These are phyloP conservation scores for Corbicula japonica DNA, from an alignment of 2,888 invertebrate genomes.

Conservation along the genomic window DNA sequence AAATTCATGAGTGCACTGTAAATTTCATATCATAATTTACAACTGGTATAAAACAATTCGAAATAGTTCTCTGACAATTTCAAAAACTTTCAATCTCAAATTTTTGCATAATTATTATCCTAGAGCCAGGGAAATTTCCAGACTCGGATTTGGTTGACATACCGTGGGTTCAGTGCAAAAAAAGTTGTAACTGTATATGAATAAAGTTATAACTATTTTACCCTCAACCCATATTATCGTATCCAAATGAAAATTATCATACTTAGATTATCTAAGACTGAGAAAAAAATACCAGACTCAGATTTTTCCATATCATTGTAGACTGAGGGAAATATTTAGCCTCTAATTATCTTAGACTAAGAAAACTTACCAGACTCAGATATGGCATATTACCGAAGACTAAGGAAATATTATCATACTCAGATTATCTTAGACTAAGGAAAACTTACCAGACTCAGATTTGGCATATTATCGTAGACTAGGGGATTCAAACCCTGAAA, in stretches of 20 bases:
- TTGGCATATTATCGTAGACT: slow-evolving; percentile 63
- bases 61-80: background rate
- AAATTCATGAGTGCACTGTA: background rate
- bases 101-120: no score
- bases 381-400: slow-evolving; percentile 54
- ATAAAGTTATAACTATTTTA: no score
- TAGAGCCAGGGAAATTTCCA: no score
- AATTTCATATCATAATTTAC: background rate
- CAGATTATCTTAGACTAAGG: background rate
- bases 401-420: background rate
- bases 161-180: no score
- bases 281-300: background rate
- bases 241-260: no score
- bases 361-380: slow-evolving; percentile 59
- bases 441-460: slow-evolving; percentile 63
- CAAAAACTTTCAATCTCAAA: background rate
- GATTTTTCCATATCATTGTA: background rate
- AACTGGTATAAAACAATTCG: background rate
- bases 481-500: no score
- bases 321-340: background rate
- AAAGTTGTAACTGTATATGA: no score
- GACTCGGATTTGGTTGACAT: no score
- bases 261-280: background rate
- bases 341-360: background rate
- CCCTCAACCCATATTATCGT: no score